Base-by-base conservation (phyloP, 2,888 invertebrate genomes). In the Pyralis farinalis region DNA sequence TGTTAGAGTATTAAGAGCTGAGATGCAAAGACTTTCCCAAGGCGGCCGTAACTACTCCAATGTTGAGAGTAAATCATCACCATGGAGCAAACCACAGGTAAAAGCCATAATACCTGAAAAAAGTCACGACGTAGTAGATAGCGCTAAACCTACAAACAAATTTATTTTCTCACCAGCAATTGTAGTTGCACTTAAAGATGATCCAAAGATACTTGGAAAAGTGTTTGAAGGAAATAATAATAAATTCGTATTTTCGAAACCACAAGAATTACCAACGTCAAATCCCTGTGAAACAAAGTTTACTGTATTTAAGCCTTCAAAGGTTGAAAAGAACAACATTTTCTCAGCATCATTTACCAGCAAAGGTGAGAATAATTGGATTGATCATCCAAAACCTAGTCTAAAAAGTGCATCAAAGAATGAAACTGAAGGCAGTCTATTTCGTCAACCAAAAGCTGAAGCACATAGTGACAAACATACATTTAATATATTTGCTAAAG, bases 221-320 rank as follows among this genome's bases (percentile, higher is more conserved):
- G 48, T 71, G 38, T 69, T 72, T 41, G 56, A 48, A 34, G 42
- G 46, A 27, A 63, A 71, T 43, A 46, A 57, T 0, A 78, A 76
- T 55, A 77, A 55, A 47, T 87, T 84, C 52, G 72, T 72, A 9
- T 88, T 88, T 69, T 87, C 87, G 1, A 83, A 81, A 43, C 87
- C 87, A 25, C 71, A 78, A 56, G 68, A 76, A 37, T n/a, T 47
- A 29, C 28, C 47, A 36, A 52, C 55, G 9, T 50, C 53, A 49
- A 50, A 43, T 35, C 12, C 55, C 2, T 60, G 60, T 36, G 58
- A 58, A 43, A 34, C 36, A 7, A 54, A 49, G 31, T 6, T 40
- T 20, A 29, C 36, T 9, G 6, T 36, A 20, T 36, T 36, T 10
- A 36, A 29, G 21, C 21, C 3, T 20, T 12, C 22, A 3, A 16